Conservation (phyloP, 2,113 vertebrate species). For the Nothobranchius kuhntae region DNA sequence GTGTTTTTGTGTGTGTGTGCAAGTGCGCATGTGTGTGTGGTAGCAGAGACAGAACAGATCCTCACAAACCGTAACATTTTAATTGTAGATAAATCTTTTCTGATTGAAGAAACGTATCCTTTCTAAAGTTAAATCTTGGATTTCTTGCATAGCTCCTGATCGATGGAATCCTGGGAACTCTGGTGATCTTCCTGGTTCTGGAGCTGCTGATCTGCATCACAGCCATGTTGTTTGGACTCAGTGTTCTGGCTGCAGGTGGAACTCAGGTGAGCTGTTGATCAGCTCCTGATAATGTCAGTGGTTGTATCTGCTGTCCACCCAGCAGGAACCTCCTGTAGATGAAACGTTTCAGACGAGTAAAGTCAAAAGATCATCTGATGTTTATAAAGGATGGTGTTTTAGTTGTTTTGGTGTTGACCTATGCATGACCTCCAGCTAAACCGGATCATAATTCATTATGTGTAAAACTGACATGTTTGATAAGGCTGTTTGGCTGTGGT, state of each 20-base stretch:
- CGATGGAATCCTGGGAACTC: constrained; percentile 78
- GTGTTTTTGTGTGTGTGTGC: background rate
- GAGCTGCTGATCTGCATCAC: constrained; percentile 81
- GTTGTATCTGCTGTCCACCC: too few relatives aligned
- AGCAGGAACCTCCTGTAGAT: too few relatives aligned
- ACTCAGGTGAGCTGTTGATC: constrained; percentile 57
- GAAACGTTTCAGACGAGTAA: too few relatives aligned
- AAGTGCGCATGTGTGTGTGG: background rate
- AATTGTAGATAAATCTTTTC: background rate
- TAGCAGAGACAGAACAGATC: background rate
- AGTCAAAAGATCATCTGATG: too few relatives aligned
- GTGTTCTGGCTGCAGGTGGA: constrained; percentile 72
- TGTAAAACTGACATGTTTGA: too few relatives aligned
- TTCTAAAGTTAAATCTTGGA: background rate
- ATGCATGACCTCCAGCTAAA: too few relatives aligned
- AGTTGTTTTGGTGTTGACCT: too few relatives aligned
- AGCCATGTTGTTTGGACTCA: constrained; percentile 80
- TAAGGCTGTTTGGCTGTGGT: background rate
- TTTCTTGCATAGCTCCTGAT: constrained; percentile 69
- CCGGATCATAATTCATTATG: too few relatives aligned
- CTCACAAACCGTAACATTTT: background rate
- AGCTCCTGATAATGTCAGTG: too few relatives aligned
- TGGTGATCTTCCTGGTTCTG: constrained; percentile 81
- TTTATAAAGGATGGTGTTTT: too few relatives aligned
- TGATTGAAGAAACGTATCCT: background rate